Base-by-base conservation (phyloP, 2,888 invertebrate genomes). In the Tryphoninae sp. region DNA sequence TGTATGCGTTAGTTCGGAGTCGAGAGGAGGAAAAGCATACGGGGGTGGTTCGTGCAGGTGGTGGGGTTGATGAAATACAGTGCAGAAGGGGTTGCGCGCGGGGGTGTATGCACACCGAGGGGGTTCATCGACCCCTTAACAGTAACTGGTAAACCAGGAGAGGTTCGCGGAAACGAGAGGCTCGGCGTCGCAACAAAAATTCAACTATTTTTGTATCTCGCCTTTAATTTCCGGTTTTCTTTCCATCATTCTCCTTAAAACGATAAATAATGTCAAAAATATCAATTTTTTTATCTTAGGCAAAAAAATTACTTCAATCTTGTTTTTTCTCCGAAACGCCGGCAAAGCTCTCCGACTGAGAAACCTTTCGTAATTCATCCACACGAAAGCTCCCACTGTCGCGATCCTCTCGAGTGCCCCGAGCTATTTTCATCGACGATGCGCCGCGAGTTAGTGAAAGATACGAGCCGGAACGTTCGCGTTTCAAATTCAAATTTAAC, bases 91-190 rank as follows among this genome's bases (percentile, higher is more conserved):
- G 80, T 72, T 79, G 72, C 64, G 79, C 68, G 49, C 61, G 69
- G 64, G 76, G 69, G 62, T 40, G 16, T 74, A 19, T 73, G 79
- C 58, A 78, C 64, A 78, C 40, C 68, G 53, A 65, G 81, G 53
- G 61, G 81, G 85, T 85, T 84, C 85, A 78, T 84, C 78, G 85
- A 85, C 85, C 85, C 78, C 83, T 82, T 84, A 81, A 82, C 82
- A 84, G 83, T 81, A 49, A 80, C 69, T 78, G 79, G 82, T 78
- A 69, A 74, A 83, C 82, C 81, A 67, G 22, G 74, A 65, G 68
- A 72, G 75, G 73, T 64, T 78, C 76, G 80, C 76, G 78, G 62
- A 67, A 67, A 75, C 64, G 78, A 79, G 74, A 81, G 53, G 51
- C 40, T 64, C 74, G 77, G 77, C 79, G 78, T 84, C 49, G 55